Conservation (phyloP, 1,140 invertebrate species). For the Drosophila serrata region DNA sequence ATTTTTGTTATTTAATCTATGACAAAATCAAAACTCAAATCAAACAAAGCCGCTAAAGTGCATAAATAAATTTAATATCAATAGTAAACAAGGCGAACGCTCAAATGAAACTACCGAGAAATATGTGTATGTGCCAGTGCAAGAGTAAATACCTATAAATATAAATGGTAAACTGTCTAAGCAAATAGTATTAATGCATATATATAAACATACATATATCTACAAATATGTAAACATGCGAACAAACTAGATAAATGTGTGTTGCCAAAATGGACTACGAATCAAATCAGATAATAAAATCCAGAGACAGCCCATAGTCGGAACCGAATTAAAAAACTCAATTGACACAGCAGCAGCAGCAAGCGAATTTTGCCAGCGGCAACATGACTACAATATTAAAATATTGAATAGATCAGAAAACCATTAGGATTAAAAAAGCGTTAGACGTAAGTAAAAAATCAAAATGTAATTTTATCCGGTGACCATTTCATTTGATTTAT, state of each 20-base stretch:
- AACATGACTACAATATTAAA: conserved; percentile 46
- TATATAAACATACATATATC: conserved; percentile 11
- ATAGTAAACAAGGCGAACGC: conserved; percentile 45
- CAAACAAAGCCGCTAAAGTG: conserved; percentile 73
- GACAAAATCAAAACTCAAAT: conserved; percentile 70
- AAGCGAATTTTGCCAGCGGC: conserved; percentile 43
- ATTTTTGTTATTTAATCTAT: conserved; percentile 62
- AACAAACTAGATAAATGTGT: conserved; percentile 10
- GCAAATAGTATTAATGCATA: conserved; percentile 43
- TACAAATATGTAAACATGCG: conserved; percentile 18
- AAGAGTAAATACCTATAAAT: conserved; percentile 55
- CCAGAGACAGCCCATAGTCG: conserved; percentile 25
- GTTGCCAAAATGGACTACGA: conserved; percentile 25
- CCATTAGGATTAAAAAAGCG: conserved; percentile 30
- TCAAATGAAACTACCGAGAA: conserved; percentile 42
- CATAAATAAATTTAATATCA: conserved; percentile 65
- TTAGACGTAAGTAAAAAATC: conserved; percentile 32
- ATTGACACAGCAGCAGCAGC: conserved; percentile 35
- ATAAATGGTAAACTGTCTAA: conserved; percentile 52
- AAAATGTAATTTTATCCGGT: conserved; percentile 25
- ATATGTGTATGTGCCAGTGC: conserved; percentile 31
- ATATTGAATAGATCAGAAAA: conserved; percentile 37
- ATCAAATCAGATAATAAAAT: conserved; percentile 53
- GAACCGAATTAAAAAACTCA: conserved; percentile 19
- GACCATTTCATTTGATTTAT: conserved; percentile 16